Evolutionary conservation across 2,797 vertebrate genomes (phyloP).

Genomic region (Chanos chanos): DNA sequence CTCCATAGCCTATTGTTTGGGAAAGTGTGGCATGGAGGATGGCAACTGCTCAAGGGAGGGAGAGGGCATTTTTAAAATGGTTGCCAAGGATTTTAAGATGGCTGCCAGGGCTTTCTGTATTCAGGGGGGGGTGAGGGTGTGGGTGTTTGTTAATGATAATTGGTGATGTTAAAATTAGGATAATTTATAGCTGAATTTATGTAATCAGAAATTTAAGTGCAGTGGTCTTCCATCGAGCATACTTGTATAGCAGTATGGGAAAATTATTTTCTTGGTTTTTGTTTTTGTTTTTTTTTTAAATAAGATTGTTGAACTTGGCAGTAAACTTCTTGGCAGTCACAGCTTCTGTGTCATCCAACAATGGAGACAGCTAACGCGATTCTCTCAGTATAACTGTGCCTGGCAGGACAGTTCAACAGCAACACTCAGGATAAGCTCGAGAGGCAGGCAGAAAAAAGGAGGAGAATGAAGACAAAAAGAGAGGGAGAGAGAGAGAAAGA

Average conservation of each 20-base stretch:
- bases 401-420: conserved; percentile 71
- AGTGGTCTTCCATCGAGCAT: conserved; percentile 37
- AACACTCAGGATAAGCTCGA: conserved; percentile 54
- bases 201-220: conserved; percentile 58
- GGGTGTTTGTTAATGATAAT: conserved; percentile 44
- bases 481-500: conserved; percentile 14
- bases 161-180: conserved; percentile 46
- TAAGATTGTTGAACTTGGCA: conserved; percentile 82
- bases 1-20: conserved; percentile 73
- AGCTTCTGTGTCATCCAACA: conserved; percentile 85
- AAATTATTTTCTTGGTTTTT: conserved; percentile 12
- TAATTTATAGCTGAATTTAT: conserved; percentile 66
- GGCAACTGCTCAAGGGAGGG: conserved; percentile 79
- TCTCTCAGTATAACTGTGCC: conserved; percentile 71
- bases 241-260: not conserved
- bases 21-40: conserved; percentile 65
- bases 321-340: conserved; percentile 77
- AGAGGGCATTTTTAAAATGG: conserved; percentile 89
- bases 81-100: conserved; percentile 96
- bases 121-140: conserved; percentile 21
- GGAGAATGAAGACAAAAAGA: conserved; percentile 26
- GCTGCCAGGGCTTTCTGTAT: conserved; percentile 82
- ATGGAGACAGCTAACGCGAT: conserved; percentile 80
- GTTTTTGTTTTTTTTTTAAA: conserved; percentile 41
- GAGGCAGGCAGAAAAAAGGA: conserved; percentile 50